These are phyloP conservation scores for Chrysopilus asiliformis DNA, from an alignment of 2,888 invertebrate genomes.

Conservation along the genomic window DNA sequence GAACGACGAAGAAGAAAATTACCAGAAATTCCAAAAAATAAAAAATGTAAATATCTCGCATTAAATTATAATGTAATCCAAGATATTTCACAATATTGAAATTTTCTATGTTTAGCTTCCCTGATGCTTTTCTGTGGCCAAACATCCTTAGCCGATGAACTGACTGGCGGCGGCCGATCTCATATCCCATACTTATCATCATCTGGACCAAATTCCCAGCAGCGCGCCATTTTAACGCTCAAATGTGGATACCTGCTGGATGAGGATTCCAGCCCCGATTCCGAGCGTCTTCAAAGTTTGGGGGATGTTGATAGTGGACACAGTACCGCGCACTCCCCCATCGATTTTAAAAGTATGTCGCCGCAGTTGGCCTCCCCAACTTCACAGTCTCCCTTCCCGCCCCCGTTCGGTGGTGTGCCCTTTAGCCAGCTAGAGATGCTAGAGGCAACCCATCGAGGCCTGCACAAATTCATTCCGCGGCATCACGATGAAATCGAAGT, in stretches of 20 bases:
- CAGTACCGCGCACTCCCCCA: conserved; percentile 84
- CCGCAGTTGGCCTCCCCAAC: conserved; percentile 49
- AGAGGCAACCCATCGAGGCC: conserved; percentile 88
- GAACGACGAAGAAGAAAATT: conserved; percentile 68
- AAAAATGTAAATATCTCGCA: conserved; percentile 54
- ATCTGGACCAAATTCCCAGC: conserved; percentile 34
- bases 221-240: conserved; percentile 49
- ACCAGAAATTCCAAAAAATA: conserved; percentile 81
- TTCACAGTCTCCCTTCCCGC: conserved; percentile 49
- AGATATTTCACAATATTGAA: conserved; percentile 3
- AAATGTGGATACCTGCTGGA: conserved; percentile 64
- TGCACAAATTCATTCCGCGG: conserved; percentile 90
- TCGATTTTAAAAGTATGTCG: conserved; percentile 76
- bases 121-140: conserved; percentile 46
- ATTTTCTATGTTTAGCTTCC: conserved; percentile 37
- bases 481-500: conserved; percentile 93
- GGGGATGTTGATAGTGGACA: conserved; percentile 79
- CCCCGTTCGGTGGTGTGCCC: conserved; percentile 58
- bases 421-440: conserved; percentile 72
- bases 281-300: conserved; percentile 61
- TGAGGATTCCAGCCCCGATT: conserved; percentile 76
- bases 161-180: conserved; percentile 13
- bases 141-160: conserved; percentile 38
- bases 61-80: neutral
- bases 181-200: conserved; percentile 21